phyloP scores from a whole-genome alignment of 2,113 vertebrate genomes.

The Elaphurus davidianus region DNA sequence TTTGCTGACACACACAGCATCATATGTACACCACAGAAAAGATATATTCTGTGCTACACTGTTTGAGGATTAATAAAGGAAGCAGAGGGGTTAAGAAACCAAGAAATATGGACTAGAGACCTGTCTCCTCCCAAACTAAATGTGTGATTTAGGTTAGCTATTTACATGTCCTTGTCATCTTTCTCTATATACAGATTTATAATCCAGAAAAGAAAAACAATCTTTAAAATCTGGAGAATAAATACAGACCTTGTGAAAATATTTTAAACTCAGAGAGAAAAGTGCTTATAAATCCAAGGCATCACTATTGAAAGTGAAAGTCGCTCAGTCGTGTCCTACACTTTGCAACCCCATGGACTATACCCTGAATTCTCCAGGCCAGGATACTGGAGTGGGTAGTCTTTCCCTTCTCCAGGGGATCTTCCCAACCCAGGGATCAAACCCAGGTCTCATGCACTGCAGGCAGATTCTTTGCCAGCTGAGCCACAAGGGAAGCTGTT shows the following conservation, averaged over 20 bases:
- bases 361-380: neutral
- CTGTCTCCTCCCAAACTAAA: neutral
- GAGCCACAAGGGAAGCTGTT: neutral
- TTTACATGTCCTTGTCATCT: neutral
- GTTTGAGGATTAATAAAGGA: neutral
- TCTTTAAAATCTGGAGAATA: neutral
- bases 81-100: neutral
- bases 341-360: neutral
- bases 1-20: neutral
- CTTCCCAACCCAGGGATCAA: neutral
- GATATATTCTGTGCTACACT: neutral
- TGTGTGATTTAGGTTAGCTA: neutral
- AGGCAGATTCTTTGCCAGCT: neutral
- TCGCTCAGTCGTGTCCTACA: neutral
- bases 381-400: neutral
- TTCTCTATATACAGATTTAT: neutral
- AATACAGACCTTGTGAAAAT: neutral
- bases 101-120: neutral
- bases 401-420: neutral
- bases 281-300: neutral
- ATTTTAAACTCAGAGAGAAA: constrained; percentile 20
- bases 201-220: neutral
- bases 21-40: neutral
- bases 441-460: neutral
- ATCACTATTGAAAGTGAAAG: neutral